A percentile compares a stretch with the other conserved stretches of the same genome.
phyloP scores from a whole-genome alignment of 2,888 invertebrate species.

The Cyrtodaria siliqua region DNA sequence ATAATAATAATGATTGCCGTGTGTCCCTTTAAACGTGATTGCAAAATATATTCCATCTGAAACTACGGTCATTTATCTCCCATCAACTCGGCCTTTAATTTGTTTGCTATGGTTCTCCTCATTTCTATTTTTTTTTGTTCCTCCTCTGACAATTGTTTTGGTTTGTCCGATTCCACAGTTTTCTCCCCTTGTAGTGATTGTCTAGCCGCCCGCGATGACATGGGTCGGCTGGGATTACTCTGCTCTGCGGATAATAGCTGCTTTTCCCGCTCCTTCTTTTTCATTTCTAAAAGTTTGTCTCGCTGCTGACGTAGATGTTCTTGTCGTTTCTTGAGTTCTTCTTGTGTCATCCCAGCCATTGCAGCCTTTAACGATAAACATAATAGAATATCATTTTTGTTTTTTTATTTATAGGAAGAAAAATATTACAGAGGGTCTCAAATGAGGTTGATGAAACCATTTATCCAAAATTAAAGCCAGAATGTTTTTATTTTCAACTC shows the following conservation, averaged over 20 bases:
- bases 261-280: slow-evolving; percentile 94
- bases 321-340: slow-evolving; percentile 88
- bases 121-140: slow-evolving; percentile 90
- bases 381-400: no score
- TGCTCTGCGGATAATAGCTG: slow-evolving; percentile 89
- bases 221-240: slow-evolving; percentile 88
- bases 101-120: slow-evolving; percentile 93
- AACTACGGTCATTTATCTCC: slow-evolving; percentile 85
- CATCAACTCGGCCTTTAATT: slow-evolving; percentile 95
- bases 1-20: no score
- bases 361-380: slow-evolving; percentile 67
- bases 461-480: no score
- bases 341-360: slow-evolving; percentile 79
- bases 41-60: not conserved
- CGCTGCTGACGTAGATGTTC: slow-evolving; percentile 95
- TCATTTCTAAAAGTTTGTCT: slow-evolving; percentile 95
- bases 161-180: slow-evolving; percentile 34
- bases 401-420: no score
- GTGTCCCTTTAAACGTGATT: no score
- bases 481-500: no score
- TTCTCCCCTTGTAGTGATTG: slow-evolving; percentile 87
- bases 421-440: no score
- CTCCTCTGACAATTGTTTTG: slow-evolving; percentile 67
- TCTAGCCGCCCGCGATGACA: slow-evolving; percentile 92
- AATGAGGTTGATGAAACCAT: no score